These are phyloP conservation scores for Chloropsis hardwickii DNA, from an alignment of 2,113 vertebrate genomes.

Conservation along the genomic window DNA sequence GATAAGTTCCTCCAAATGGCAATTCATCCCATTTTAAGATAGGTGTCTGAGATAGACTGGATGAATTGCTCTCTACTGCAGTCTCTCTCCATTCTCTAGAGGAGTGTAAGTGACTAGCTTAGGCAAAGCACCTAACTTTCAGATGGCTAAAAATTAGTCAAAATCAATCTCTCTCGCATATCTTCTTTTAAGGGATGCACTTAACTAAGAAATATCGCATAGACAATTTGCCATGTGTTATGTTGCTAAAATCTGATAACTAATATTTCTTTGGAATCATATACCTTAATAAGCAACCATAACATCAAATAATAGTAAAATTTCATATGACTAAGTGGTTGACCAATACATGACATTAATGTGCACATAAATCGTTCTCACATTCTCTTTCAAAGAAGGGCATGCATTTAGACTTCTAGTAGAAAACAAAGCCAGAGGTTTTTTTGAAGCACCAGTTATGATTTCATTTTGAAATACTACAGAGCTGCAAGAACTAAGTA, in stretches of 20 bases:
- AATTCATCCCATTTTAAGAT: slow-evolving; percentile 4
- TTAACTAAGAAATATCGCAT: not conserved
- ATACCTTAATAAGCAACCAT: not conserved
- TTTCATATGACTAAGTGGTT: not conserved
- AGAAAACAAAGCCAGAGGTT: not conserved
- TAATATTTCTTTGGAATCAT: not conserved
- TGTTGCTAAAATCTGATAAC: not conserved
- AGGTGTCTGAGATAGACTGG: not conserved
- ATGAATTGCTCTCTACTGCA: not conserved
- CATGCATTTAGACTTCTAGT: not conserved
- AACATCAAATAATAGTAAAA: not conserved
- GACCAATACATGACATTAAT: not conserved
- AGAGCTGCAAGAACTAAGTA: not conserved
- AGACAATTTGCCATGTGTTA: not conserved
- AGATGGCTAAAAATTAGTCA: not conserved
- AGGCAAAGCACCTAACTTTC: not conserved
- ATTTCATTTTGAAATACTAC: not conserved
- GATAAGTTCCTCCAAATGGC: slow-evolving; percentile 3
- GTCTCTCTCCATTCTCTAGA: not conserved
- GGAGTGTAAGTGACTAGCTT: not conserved
- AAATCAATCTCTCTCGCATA: not conserved
- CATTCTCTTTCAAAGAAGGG: not conserved
- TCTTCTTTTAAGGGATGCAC: not conserved
- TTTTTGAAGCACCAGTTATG: not conserved
- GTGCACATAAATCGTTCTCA: not conserved